Conservation (phyloP, 2,888 invertebrate species). For the Cantharis nigra region DNA sequence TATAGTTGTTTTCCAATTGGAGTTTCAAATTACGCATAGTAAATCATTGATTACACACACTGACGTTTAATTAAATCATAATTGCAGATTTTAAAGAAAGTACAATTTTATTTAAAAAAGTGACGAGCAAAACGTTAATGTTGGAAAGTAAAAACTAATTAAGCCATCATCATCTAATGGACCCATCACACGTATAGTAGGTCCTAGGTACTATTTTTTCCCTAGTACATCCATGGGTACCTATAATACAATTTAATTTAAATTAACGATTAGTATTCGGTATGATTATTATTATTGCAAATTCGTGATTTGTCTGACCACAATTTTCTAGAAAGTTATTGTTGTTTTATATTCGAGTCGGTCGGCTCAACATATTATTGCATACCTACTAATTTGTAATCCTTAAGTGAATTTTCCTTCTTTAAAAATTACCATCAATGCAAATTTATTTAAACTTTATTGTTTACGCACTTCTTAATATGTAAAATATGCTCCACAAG, state of each 20-base stretch:
- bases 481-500: background rate
- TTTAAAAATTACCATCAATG: background rate
- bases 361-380: background rate
- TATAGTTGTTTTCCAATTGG: background rate
- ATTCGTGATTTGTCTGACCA: constrained; percentile 2
- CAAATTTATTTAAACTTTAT: background rate
- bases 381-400: background rate
- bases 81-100: background rate
- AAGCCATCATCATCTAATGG: background rate
- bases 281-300: background rate
- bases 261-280: background rate
- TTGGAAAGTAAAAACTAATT: background rate
- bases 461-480: background rate
- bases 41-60: background rate
- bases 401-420: background rate
- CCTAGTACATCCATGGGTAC: background rate
- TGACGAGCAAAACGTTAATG: background rate
- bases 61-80: background rate
- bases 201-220: background rate
- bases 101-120: background rate
- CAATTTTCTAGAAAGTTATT: constrained; percentile 4
- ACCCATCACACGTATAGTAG: background rate
- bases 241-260: background rate
- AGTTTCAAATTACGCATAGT: background rate
- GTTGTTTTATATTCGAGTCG: background rate